Conservation (phyloP, 2,797 vertebrate genomes). For the Microctenopoma lineatum region DNA sequence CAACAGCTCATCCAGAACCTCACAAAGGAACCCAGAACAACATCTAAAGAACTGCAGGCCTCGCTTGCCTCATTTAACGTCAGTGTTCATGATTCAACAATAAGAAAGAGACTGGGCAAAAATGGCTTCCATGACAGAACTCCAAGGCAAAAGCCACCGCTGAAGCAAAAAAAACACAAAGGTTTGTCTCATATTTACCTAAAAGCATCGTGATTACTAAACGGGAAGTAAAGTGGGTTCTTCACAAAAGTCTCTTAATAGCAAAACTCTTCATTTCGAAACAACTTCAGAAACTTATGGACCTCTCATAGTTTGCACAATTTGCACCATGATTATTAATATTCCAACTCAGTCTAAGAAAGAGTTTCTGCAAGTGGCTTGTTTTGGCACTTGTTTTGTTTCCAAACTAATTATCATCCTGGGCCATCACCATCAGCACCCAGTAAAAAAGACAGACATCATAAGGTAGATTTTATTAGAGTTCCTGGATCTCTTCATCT, state of each 20-base stretch:
- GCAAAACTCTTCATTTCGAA: conserved; percentile 1
- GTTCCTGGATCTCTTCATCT: not conserved
- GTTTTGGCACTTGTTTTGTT: conserved; percentile 49
- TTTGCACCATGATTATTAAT: conserved; percentile 21
- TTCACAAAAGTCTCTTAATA: conserved; percentile 5
- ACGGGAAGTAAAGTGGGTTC: not conserved
- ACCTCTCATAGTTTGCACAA: not conserved
- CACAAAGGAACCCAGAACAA: too few relatives aligned
- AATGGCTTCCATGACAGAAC: too few relatives aligned
- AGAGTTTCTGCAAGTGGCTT: conserved; percentile 15
- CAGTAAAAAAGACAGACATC: conserved; percentile 11
- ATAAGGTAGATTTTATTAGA: conserved; percentile 15
- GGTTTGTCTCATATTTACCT: too few relatives aligned
- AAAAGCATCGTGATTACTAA: too few relatives aligned
- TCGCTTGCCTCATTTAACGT: too few relatives aligned
- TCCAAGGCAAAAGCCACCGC: too few relatives aligned
- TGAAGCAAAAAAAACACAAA: too few relatives aligned
- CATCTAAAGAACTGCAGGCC: too few relatives aligned
- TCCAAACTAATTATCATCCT: conserved; percentile 40
- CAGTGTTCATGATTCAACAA: too few relatives aligned
- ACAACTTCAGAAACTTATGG: conserved; percentile 8
- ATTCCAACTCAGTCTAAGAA: conserved; percentile 16
- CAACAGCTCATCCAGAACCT: too few relatives aligned
- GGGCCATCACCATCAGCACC: not conserved
- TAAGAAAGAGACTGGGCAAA: too few relatives aligned